These are phyloP conservation scores for Podarcis siculus DNA, from an alignment of 2,797 vertebrate species.

Conservation along the genomic window DNA sequence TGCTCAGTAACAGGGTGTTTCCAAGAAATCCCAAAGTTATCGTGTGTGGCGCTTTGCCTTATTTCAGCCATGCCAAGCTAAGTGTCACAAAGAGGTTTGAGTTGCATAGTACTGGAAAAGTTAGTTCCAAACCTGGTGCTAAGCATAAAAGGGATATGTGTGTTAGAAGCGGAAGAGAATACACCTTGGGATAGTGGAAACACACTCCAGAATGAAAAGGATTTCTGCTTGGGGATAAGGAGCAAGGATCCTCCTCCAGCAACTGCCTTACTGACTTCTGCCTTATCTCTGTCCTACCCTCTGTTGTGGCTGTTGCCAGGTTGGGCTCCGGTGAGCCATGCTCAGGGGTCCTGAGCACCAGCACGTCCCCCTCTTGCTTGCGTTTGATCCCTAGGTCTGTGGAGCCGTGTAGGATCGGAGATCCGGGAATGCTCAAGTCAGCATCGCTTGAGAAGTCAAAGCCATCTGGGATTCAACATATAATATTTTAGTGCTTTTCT, in stretches of 20 bases:
- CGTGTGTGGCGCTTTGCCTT: constrained; percentile 44
- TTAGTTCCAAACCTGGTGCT: constrained; percentile 77
- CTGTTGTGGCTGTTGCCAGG: constrained; percentile 92
- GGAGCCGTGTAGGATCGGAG: constrained; percentile 88
- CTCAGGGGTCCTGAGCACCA: constrained; percentile 84
- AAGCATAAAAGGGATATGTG: constrained; percentile 71
- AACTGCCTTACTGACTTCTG: constrained; percentile 85
- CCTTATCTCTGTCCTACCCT: constrained; percentile 95
- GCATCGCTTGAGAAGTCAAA: constrained; percentile 97
- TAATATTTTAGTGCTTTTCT: constrained; percentile 86
- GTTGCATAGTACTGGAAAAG: constrained; percentile 71
- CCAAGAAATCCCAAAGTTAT: constrained; percentile 74
- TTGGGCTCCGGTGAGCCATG: constrained; percentile 83
- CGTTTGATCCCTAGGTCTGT: constrained; percentile 89
- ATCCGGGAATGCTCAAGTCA: constrained; percentile 92
- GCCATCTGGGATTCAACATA: constrained; percentile 99
- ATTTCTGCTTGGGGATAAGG: constrained; percentile 79
- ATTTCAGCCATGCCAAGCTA: constrained; percentile 80
- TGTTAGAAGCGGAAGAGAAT: constrained; percentile 82
- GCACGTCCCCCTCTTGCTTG: constrained; percentile 89
- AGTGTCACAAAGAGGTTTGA: constrained; percentile 83
- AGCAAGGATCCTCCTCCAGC: constrained; percentile 82
- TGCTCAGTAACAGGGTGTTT: constrained; percentile 79
- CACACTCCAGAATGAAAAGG: constrained; percentile 81
- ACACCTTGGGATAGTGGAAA: constrained; percentile 83